A percentile compares a stretch with the other conserved stretches of the same genome.
These are phyloP conservation scores for Lethrus apterus DNA, from an alignment of 1,140 invertebrate genomes.

Conservation along the genomic window DNA sequence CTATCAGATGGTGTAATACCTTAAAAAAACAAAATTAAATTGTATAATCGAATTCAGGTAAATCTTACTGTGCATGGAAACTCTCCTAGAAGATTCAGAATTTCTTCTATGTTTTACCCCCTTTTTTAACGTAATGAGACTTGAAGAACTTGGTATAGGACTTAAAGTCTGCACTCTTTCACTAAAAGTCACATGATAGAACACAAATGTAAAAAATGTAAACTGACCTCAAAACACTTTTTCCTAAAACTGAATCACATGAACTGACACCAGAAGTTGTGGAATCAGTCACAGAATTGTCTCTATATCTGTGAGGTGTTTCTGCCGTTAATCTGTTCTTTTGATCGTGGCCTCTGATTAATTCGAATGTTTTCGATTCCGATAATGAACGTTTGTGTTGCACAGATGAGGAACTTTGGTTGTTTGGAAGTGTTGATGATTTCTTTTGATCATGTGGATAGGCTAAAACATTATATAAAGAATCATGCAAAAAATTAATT, in stretches of 20 bases:
- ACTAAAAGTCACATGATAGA: constrained; percentile 13
- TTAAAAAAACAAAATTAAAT: constrained; percentile 8
- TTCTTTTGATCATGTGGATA: constrained; percentile 30
- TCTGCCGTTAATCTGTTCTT: constrained; percentile 16
- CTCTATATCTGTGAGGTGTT: constrained; percentile 42
- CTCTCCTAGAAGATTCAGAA: constrained; percentile 43
- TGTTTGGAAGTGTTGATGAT: constrained; percentile 48
- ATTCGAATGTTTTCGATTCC: constrained; percentile 55
- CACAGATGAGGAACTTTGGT: constrained; percentile 40
- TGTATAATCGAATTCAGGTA: background rate
- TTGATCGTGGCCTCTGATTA: constrained; percentile 24
- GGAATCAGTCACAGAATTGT: constrained; percentile 58
- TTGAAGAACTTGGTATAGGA: constrained; percentile 73
- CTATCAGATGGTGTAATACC: constrained; percentile 26
- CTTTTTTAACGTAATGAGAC: constrained; percentile 42
- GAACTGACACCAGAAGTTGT: constrained; percentile 72
- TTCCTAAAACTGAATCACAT: constrained; percentile 58
- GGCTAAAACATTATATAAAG: background rate
- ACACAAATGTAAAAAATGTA: background rate
- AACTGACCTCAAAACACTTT: constrained; percentile 48
- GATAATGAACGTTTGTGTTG: constrained; percentile 52
- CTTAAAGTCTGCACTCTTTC: constrained; percentile 52
- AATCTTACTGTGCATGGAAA: constrained; percentile 47
- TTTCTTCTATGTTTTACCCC: constrained; percentile 34
- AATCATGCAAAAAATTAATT: background rate